Evolutionary conservation across 2,888 invertebrate genomes (phyloP).

Genomic region (Sericinus montela): DNA sequence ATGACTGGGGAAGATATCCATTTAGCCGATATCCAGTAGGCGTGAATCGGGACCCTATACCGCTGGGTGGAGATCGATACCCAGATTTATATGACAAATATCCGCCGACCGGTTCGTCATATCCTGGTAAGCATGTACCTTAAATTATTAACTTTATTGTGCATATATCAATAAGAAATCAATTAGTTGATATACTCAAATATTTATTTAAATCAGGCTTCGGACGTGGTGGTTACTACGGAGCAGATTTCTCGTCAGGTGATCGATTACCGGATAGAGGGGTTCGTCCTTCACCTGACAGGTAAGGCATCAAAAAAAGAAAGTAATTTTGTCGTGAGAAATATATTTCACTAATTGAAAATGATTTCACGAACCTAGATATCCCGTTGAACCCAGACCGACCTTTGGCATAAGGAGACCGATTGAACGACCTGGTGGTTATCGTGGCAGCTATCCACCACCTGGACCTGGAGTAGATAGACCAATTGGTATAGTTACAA

Average conservation of each 20-base stretch:
- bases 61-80: conserved; percentile 71
- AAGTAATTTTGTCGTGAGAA: too few species aligned
- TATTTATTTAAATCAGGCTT: conserved; percentile 52
- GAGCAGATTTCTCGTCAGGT: conserved; percentile 52
- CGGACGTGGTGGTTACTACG: conserved; percentile 63
- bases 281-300: conserved; percentile 66
- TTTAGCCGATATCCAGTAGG: conserved; percentile 67
- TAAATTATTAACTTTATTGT: neutral
- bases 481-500: conserved; percentile 47
- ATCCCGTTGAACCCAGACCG: conserved; percentile 65
- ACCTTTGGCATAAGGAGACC: conserved; percentile 57
- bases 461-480: conserved; percentile 59
- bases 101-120: conserved; percentile 78
- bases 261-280: conserved; percentile 70
- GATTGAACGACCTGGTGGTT: conserved; percentile 68
- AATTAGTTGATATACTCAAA: too few species aligned
- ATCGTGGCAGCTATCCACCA: conserved; percentile 72
- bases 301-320: conserved; percentile 34
- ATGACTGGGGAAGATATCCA: conserved; percentile 69
- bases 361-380: conserved; percentile 40
- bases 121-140: conserved; percentile 61
- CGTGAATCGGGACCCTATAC: conserved; percentile 71
- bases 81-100: conserved; percentile 76
- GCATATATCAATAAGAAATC: neutral
- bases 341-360: too few species aligned